phyloP scores from a whole-genome alignment of 2,888 invertebrate genomes.

The Argyresthia albistria region DNA sequence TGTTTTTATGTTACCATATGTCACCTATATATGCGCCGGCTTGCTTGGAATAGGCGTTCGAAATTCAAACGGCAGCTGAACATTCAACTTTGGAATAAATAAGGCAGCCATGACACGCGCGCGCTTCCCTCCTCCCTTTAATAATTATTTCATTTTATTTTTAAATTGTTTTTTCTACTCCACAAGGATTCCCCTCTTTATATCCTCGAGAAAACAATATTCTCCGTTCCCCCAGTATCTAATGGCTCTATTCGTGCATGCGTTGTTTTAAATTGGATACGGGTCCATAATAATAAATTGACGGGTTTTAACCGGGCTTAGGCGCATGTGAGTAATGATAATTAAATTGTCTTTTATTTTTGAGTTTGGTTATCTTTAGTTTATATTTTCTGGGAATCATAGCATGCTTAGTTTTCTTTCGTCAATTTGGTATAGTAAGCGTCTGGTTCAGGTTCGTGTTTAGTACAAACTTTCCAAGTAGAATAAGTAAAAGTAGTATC shows the following conservation, averaged over 20 bases:
- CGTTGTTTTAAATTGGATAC: slow-evolving; percentile 73
- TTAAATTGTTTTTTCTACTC: slow-evolving; percentile 70
- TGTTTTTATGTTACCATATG: slow-evolving; percentile 40
- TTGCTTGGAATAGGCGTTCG: slow-evolving; percentile 25
- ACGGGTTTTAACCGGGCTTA: slow-evolving; percentile 61
- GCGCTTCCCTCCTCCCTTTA: slow-evolving; percentile 61
- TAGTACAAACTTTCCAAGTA: too few species aligned
- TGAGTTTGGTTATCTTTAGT: slow-evolving; percentile 17
- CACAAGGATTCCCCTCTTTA: slow-evolving; percentile 59
- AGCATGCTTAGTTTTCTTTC: too few species aligned
- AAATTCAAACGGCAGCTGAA: slow-evolving; percentile 62
- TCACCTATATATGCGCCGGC: slow-evolving; percentile 16
- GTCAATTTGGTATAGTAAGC: too few species aligned
- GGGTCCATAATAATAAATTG: slow-evolving; percentile 71
- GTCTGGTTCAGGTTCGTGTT: too few species aligned
- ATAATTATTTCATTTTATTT: slow-evolving; percentile 72
- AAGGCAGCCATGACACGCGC: slow-evolving; percentile 58
- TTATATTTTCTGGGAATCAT: neutral
- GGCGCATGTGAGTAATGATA: slow-evolving; percentile 60
- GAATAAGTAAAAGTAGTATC: too few species aligned
- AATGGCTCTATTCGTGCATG: slow-evolving; percentile 57
- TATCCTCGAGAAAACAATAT: slow-evolving; percentile 25
- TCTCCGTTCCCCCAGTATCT: slow-evolving; percentile 13
- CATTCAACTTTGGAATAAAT: slow-evolving; percentile 44
- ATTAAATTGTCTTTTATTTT: slow-evolving; percentile 63